These are phyloP conservation scores for Falco concolor DNA, from an alignment of 2,797 vertebrate species.

Conservation along the genomic window DNA sequence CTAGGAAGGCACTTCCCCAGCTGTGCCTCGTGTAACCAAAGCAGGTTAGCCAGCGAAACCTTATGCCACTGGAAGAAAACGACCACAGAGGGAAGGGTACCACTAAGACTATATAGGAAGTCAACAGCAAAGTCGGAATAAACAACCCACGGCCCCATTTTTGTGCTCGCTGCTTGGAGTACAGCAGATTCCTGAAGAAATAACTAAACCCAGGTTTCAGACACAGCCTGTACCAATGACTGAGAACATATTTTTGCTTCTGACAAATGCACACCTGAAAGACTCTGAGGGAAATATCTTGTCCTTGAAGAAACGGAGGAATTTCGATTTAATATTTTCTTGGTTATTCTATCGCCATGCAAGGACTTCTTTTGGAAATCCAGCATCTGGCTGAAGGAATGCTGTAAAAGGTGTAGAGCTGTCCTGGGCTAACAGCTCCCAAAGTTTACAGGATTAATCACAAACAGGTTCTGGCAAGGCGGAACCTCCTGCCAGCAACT, in stretches of 20 bases:
- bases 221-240: neutral
- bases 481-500: neutral
- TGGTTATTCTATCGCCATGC: neutral
- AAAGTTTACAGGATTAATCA: neutral
- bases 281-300: neutral
- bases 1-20: neutral
- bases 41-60: neutral
- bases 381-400: neutral
- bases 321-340: neutral
- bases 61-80: neutral
- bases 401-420: neutral
- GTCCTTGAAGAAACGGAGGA: neutral
- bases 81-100: neutral
- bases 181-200: neutral
- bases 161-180: neutral
- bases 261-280: neutral
- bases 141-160: accelerated
- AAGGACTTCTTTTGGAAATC: neutral
- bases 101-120: neutral
- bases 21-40: neutral
- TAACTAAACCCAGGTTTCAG: neutral
- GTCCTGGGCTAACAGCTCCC: neutral
- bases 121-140: neutral
- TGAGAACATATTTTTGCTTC: neutral
- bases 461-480: conserved; percentile 10